Conservation (phyloP, 2,113 vertebrate species). For the Sinocyclocheilus anshuiensis region DNA sequence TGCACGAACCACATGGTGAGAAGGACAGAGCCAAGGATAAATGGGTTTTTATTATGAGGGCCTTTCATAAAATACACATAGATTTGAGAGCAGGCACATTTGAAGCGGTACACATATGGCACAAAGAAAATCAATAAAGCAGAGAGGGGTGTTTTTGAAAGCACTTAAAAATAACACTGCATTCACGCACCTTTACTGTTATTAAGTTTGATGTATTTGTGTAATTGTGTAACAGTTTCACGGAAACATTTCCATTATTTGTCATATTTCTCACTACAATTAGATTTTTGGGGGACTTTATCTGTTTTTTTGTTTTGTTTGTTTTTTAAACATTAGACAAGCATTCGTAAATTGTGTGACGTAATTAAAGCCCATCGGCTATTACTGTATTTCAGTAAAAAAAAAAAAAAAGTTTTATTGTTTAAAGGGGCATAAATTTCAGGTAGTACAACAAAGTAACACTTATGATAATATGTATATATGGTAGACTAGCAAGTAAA, state of each 20-base stretch:
- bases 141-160: neutral
- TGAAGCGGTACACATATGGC: neutral
- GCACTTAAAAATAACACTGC: constrained; percentile 53
- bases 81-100: constrained; percentile 3
- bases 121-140: neutral
- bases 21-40: constrained; percentile 40
- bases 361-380: neutral
- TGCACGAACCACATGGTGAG: constrained; percentile 36
- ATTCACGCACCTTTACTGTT: neutral
- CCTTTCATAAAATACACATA: constrained; percentile 39
- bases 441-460: no score
- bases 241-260: neutral
- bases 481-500: no score
- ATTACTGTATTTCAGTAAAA: neutral
- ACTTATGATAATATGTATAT: no score
- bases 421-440: no score
- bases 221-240: neutral
- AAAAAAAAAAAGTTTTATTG: neutral
- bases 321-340: neutral
- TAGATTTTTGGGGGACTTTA: no score
- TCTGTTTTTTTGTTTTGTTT: no score
- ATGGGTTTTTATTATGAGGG: constrained; percentile 39
- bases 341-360: neutral
- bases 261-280: neutral
- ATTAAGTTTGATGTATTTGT: neutral